phyloP scores from a whole-genome alignment of 2,888 invertebrate genomes.

The Brenthis hecate region DNA sequence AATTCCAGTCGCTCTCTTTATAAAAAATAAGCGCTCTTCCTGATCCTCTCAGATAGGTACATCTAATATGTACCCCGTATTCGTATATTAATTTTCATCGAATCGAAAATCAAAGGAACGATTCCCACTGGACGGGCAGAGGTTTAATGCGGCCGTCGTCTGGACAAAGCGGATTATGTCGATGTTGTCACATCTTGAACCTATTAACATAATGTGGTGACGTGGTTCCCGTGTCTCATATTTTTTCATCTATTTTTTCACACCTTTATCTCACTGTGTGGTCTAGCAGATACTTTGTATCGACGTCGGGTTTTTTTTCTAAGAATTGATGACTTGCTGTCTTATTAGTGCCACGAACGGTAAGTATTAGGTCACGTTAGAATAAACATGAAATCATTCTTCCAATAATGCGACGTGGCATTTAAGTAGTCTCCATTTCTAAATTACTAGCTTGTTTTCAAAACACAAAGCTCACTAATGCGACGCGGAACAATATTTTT shows the following conservation, averaged over 20 bases:
- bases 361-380: slow-evolving; percentile 48
- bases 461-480: slow-evolving; percentile 49
- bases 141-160: slow-evolving; percentile 67
- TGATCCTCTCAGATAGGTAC: slow-evolving; percentile 27
- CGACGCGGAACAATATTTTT: slow-evolving; percentile 47
- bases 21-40: slow-evolving; percentile 10
- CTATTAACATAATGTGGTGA: slow-evolving; percentile 77
- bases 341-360: slow-evolving; percentile 25
- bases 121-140: slow-evolving; percentile 62
- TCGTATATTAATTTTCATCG: slow-evolving; percentile 73
- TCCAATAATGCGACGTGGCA: slow-evolving; percentile 34
- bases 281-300: slow-evolving; percentile 47
- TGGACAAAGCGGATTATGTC: slow-evolving; percentile 78
- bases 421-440: slow-evolving; percentile 29
- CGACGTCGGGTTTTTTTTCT: slow-evolving; percentile 29
- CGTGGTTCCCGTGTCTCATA: slow-evolving; percentile 60
- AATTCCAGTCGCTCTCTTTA: not conserved
- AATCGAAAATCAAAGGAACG: slow-evolving; percentile 75
- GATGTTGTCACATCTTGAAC: slow-evolving; percentile 72
- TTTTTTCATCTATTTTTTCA: slow-evolving; percentile 58
- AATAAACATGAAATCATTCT: slow-evolving; percentile 50
- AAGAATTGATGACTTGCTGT: slow-evolving; percentile 33
- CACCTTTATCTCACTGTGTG: slow-evolving; percentile 60
- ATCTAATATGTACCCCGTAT: slow-evolving; percentile 63
- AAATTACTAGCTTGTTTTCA: slow-evolving; percentile 46